phyloP scores from a whole-genome alignment of 2,797 vertebrate genomes.

The Odontamblyopus rebecca region DNA sequence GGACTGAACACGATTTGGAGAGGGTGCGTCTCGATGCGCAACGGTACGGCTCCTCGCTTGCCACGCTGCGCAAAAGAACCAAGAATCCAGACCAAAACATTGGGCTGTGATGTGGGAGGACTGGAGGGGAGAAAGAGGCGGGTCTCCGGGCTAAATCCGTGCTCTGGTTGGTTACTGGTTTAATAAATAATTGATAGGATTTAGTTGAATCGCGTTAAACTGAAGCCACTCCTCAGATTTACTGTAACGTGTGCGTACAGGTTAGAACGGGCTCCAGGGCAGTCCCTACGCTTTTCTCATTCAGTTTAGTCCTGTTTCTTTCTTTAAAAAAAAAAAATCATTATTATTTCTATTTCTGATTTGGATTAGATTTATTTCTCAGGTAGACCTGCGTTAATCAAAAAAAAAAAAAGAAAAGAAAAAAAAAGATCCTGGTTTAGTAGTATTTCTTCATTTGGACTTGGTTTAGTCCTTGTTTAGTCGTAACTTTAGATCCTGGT shows the following conservation, averaged over 20 bases:
- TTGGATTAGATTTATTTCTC: background rate
- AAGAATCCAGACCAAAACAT: conserved; percentile 64
- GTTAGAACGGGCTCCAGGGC: conserved; percentile 6
- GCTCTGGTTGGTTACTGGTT: conserved; percentile 51
- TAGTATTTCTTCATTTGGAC: no score
- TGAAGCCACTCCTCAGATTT: conserved; percentile 31
- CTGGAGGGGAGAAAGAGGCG: conserved; percentile 26
- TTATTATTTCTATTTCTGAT: background rate
- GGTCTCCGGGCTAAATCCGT: background rate
- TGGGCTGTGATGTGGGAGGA: conserved; percentile 34
- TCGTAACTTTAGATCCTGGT: no score
- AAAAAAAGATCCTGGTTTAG: no score
- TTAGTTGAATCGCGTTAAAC: conserved; percentile 26
- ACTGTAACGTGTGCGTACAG: conserved; percentile 4
- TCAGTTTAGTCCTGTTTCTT: background rate
- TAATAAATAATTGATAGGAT: conserved; percentile 26
- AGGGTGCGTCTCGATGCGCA: background rate
- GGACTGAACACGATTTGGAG: background rate
- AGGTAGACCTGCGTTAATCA: no score
- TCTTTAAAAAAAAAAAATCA: no score
- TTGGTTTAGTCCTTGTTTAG: no score
- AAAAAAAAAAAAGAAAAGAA: no score
- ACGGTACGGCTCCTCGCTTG: background rate
- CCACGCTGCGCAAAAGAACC: conserved; percentile 14
- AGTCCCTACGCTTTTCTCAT: no score